Evolutionary conservation across 2,888 invertebrate species (phyloP).

Genomic region (Xanthorhoe spadicearia): DNA sequence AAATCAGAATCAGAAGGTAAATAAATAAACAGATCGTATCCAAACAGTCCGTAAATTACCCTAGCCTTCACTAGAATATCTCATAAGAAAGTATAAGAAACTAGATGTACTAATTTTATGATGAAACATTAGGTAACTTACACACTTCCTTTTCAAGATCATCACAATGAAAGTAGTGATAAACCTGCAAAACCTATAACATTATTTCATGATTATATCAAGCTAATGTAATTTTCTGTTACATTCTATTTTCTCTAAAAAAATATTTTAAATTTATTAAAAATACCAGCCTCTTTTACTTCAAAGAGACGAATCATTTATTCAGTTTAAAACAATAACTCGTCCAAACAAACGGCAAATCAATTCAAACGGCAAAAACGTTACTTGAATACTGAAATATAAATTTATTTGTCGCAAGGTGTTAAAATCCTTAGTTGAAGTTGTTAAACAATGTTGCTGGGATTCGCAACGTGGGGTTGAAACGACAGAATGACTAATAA

Average conservation of each 20-base stretch:
- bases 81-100: not conserved
- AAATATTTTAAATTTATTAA: not conserved
- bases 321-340: constrained; percentile 18
- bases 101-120: not conserved
- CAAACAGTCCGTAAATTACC: not conserved
- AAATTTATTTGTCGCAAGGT: constrained; percentile 46
- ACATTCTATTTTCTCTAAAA: not conserved
- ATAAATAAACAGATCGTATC: not conserved
- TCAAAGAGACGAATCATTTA: constrained; percentile 17
- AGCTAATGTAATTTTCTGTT: too few species aligned
- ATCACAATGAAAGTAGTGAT: too few species aligned
- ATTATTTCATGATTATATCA: too few species aligned
- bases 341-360: constrained; percentile 34
- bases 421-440: constrained; percentile 49
- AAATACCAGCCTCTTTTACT: not conserved
- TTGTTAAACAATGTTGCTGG: constrained; percentile 51
- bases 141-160: too few species aligned
- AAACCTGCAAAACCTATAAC: too few species aligned
- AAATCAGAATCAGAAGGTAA: not conserved
- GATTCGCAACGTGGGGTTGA: constrained; percentile 44
- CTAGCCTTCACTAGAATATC: not conserved
- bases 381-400: constrained; percentile 35
- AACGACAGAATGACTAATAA: constrained; percentile 61
- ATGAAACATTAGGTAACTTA: too few species aligned
- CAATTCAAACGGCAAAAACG: constrained; percentile 46